Evolutionary conservation across 1,140 invertebrate species (phyloP).

Genomic region (Callitettix versicolor): DNA sequence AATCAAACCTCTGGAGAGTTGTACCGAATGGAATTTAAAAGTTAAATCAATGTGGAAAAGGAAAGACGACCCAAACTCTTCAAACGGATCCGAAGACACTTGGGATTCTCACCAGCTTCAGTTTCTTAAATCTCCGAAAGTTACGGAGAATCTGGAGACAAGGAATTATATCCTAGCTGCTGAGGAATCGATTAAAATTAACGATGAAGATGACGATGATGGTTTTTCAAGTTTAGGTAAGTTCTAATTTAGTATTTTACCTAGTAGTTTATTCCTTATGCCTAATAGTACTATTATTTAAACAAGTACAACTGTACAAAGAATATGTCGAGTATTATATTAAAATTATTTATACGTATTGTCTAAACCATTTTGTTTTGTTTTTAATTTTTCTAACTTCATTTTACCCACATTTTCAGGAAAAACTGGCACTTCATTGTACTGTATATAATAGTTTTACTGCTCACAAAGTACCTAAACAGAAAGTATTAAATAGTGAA

Average conservation of each 20-base stretch:
- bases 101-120: conserved; percentile 26
- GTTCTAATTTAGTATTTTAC: not conserved
- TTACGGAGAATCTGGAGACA: conserved; percentile 11
- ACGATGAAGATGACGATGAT: conserved; percentile 18
- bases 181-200: conserved; percentile 15
- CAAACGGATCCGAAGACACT: conserved; percentile 21
- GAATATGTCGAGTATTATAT: too few relatives aligned
- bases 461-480: too few relatives aligned
- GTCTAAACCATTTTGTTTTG: too few relatives aligned
- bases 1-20: conserved; percentile 12
- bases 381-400: too few relatives aligned
- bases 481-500: too few relatives aligned
- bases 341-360: too few relatives aligned
- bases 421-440: too few relatives aligned
- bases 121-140: conserved; percentile 19
- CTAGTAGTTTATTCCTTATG: too few relatives aligned
- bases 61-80: conserved; percentile 1
- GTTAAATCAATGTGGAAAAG: not conserved
- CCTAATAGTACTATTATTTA: too few relatives aligned
- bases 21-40: not conserved
- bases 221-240: conserved; percentile 19
- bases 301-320: too few relatives aligned
- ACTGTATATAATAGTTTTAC: too few relatives aligned
- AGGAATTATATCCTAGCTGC: conserved; percentile 4
- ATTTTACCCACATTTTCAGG: too few relatives aligned